Percentiles rank a stretch among this genome's conserved stretches.
phyloP scores from a whole-genome alignment of 2,888 invertebrate genomes.

The Drosophila antonietae region DNA sequence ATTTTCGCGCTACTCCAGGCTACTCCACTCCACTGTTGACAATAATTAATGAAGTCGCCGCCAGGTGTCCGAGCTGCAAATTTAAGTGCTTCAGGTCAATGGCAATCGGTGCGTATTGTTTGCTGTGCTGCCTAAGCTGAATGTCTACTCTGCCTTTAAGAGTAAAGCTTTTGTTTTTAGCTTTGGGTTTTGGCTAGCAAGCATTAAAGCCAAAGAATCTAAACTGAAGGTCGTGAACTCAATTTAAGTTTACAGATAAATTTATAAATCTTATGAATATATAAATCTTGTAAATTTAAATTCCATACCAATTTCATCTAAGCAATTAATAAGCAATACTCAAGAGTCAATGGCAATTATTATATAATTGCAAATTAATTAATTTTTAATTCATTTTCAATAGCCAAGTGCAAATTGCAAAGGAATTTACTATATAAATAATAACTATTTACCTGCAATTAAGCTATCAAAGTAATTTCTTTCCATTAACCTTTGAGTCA shows the following conservation, averaged over 20 bases:
- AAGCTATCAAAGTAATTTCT: neutral
- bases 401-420: neutral
- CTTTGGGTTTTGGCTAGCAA: no score
- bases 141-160: neutral
- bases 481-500: constrained; percentile 3
- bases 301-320: neutral
- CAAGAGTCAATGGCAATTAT: neutral
- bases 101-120: constrained; percentile 8
- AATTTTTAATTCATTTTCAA: neutral
- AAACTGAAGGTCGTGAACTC: neutral
- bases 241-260: neutral
- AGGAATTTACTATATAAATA: neutral
- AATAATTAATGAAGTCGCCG: constrained; percentile 55
- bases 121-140: neutral
- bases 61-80: constrained; percentile 6
- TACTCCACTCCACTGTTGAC: constrained; percentile 35
- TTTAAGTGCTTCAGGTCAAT: constrained; percentile 26
- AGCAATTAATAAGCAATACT: no score
- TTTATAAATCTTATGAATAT: neutral
- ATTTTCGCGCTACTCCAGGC: constrained; percentile 43
- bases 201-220: neutral
- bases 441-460: neutral
- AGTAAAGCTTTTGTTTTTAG: neutral
- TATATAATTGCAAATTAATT: neutral
- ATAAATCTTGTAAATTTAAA: no score